Percentiles rank a stretch among this genome's conserved stretches.
Evolutionary conservation across 2,888 invertebrate species (phyloP).

Genomic region (Blastobasis lacticolella): DNA sequence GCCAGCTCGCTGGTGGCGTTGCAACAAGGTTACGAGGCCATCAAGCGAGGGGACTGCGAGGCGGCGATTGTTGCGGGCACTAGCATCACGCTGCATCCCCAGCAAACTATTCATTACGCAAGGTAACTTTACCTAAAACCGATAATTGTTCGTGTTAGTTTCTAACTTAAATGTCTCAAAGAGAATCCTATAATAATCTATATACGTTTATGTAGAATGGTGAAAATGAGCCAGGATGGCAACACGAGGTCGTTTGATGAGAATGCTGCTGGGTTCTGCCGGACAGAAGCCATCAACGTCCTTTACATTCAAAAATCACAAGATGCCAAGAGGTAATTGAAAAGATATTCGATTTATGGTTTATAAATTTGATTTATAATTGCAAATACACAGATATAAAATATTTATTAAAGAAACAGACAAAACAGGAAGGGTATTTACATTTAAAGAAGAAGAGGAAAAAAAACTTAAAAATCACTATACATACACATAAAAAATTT

Average conservation of each 20-base stretch:
- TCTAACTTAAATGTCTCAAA: background rate
- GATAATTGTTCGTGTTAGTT: background rate
- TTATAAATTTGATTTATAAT: no score
- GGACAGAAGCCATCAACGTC: conserved; percentile 81
- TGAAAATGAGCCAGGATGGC: conserved; percentile 81
- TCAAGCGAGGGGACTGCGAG: conserved; percentile 44
- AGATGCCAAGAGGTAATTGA: conserved; percentile 62
- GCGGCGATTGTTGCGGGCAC: conserved; percentile 77
- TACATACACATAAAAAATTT: no score
- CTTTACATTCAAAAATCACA: conserved; percentile 80
- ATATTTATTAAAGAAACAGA: no score
- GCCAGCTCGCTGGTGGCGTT: conserved; percentile 42
- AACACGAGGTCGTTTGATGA: conserved; percentile 91
- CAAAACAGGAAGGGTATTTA: no score
- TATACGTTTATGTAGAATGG: conserved; percentile 22
- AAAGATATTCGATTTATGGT: no score
- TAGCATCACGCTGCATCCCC: conserved; percentile 74
- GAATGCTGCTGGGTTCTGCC: conserved; percentile 82
- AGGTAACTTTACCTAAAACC: conserved; percentile 31
- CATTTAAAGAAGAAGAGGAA: no score
- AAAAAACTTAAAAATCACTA: no score
- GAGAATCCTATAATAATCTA: background rate
- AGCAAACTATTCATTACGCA: conserved; percentile 40
- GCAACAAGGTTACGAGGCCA: conserved; percentile 40
- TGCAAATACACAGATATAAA: no score